Conservation (phyloP, 2,797 vertebrate genomes). For the Bovichtus diacanthus region DNA sequence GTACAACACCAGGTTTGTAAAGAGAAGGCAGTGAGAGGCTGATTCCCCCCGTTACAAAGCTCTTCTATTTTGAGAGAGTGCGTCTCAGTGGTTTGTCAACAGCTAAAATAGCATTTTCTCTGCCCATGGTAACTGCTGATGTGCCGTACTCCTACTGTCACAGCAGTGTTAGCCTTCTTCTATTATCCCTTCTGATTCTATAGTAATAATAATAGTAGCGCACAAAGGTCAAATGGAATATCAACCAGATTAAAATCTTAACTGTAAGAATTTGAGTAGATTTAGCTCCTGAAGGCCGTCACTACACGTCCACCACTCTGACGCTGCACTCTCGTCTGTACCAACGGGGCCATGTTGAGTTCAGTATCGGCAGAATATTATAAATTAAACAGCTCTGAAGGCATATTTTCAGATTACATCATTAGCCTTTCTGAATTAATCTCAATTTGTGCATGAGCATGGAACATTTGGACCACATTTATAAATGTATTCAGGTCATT, state of each 20-base stretch:
- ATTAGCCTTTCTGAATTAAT: constrained; percentile 23
- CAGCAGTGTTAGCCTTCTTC: constrained; percentile 8
- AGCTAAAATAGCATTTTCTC: constrained; percentile 23
- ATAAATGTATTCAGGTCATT: constrained; percentile 5
- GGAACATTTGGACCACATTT: not conserved
- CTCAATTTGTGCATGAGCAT: not conserved
- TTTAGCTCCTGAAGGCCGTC: not conserved
- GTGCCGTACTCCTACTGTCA: constrained; percentile 38
- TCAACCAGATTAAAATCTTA: not conserved
- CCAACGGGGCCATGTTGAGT: not conserved
- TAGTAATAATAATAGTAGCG: not conserved
- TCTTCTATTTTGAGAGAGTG: constrained; percentile 43
- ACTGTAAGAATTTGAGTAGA: not conserved
- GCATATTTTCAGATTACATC: constrained; percentile 19
- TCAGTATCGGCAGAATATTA: not conserved
- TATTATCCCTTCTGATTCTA: constrained; percentile 12
- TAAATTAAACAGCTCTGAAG: not conserved
- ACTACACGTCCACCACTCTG: not conserved
- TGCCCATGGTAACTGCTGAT: constrained; percentile 42
- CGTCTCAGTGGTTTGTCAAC: constrained; percentile 39
- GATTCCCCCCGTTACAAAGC: constrained; percentile 46
- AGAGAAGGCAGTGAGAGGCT: constrained; percentile 5
- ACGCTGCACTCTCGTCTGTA: not conserved
- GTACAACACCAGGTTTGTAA: constrained; percentile 28
- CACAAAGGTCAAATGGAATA: not conserved